Conservation (phyloP, 2,113 vertebrate genomes). For the Bubo bubo region DNA sequence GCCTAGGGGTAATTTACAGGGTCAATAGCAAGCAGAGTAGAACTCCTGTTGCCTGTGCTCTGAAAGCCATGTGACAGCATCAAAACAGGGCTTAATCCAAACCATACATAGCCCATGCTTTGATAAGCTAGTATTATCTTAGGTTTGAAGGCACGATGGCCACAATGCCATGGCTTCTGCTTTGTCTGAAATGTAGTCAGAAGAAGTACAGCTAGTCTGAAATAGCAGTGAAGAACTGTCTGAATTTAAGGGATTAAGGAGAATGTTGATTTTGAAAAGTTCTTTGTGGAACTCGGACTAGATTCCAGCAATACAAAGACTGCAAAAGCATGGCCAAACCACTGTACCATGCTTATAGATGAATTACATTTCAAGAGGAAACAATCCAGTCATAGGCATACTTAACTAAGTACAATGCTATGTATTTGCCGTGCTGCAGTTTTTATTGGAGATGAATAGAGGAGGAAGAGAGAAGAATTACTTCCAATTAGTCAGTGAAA, state of each 20-base stretch:
- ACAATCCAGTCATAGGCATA: background rate
- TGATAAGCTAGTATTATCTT: background rate
- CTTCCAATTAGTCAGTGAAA: background rate
- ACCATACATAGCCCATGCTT: background rate
- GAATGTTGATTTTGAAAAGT: background rate
- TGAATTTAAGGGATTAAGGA: background rate
- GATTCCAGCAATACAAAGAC: background rate
- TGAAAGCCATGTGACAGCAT: background rate
- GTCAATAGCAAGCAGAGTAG: background rate
- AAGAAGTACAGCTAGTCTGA: background rate
- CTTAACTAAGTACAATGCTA: background rate
- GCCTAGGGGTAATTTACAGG: background rate
- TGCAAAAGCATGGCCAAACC: background rate
- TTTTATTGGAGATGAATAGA: background rate
- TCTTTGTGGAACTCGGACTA: background rate
- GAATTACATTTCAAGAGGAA: background rate
- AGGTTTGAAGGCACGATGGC: background rate
- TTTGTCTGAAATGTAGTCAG: background rate
- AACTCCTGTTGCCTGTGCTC: background rate
- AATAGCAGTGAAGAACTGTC: background rate
- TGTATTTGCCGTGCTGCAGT: background rate
- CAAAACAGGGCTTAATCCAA: background rate
- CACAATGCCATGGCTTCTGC: background rate
- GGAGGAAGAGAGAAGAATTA: background rate
- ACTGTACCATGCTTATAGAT: background rate